Evolutionary conservation across 2,113 vertebrate species (phyloP).

Genomic region (Ctenodactylus gundi): DNA sequence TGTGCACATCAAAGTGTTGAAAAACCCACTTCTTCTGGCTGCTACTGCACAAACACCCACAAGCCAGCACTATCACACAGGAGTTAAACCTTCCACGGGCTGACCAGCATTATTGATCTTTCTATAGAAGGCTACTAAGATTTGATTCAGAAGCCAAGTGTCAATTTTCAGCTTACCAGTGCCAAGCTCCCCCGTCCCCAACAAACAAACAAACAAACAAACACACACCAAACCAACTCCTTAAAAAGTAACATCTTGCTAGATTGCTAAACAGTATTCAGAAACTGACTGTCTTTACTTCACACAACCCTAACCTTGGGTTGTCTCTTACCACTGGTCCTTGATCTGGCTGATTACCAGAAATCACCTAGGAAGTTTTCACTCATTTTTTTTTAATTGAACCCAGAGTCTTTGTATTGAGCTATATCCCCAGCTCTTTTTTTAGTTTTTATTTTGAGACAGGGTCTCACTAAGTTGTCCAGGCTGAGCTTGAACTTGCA

Average conservation of each 20-base stretch:
- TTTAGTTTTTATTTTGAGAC: no score
- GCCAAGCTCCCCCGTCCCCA: no score
- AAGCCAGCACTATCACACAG: background rate
- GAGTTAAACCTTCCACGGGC: background rate
- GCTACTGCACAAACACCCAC: background rate
- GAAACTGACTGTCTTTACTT: background rate
- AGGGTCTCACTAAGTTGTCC: no score
- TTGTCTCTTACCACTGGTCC: background rate
- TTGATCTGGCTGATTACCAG: background rate
- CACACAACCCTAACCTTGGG: accelerated
- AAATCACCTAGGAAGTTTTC: background rate
- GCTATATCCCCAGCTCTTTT: no score
- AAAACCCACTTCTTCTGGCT: background rate
- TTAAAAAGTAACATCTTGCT: background rate
- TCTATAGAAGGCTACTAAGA: background rate
- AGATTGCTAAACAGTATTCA: background rate
- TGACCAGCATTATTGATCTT: background rate
- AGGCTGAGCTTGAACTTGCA: no score
- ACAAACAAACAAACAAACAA: no score
- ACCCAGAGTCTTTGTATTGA: no score
- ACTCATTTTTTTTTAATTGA: no score
- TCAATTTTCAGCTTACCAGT: background rate
- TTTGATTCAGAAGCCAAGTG: background rate
- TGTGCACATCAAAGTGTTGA: background rate
- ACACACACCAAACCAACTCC: no score